These are phyloP conservation scores for Coelopa pilipes DNA, from an alignment of 2,888 invertebrate species.

Conservation along the genomic window DNA sequence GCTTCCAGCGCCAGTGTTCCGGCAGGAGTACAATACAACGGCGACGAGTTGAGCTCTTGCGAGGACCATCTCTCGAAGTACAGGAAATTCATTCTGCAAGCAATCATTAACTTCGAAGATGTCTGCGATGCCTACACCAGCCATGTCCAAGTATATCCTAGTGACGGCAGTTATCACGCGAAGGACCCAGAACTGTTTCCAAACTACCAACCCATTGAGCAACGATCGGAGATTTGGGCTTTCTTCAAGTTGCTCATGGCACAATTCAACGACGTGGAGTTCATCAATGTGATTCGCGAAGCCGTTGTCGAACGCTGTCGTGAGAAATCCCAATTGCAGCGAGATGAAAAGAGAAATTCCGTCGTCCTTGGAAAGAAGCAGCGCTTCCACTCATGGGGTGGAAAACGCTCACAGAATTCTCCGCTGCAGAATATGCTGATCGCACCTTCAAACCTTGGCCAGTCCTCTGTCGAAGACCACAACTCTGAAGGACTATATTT, in stretches of 20 bases:
- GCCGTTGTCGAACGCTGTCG: constrained; percentile 62
- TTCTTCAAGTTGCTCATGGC: constrained; percentile 63
- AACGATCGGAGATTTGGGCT: constrained; percentile 60
- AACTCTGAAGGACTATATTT: constrained; percentile 35
- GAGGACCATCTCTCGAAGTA: constrained; percentile 62
- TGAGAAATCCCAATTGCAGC: constrained; percentile 53
- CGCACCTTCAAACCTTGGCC: neutral
- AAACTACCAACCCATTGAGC: constrained; percentile 56
- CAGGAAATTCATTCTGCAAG: constrained; percentile 60
- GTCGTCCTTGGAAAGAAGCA: constrained; percentile 64
- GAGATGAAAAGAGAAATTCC: constrained; percentile 62
- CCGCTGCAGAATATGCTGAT: neutral
- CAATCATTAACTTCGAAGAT: constrained; percentile 63
- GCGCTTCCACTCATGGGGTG: constrained; percentile 67
- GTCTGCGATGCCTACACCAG: constrained; percentile 61
- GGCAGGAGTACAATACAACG: constrained; percentile 14
- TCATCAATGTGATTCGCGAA: constrained; percentile 58
- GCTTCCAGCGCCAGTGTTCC: neutral
- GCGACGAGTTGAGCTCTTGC: constrained; percentile 55
- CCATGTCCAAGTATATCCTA: constrained; percentile 36
- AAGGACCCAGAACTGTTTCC: constrained; percentile 46
- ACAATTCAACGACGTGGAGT: constrained; percentile 62
- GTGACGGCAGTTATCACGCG: neutral
- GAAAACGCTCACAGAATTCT: constrained; percentile 55
- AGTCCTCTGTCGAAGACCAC: constrained; percentile 36